A percentile compares a stretch with the other conserved stretches of the same genome.
phyloP scores from a whole-genome alignment of 2,113 vertebrate species.

The Vimba vimba region DNA sequence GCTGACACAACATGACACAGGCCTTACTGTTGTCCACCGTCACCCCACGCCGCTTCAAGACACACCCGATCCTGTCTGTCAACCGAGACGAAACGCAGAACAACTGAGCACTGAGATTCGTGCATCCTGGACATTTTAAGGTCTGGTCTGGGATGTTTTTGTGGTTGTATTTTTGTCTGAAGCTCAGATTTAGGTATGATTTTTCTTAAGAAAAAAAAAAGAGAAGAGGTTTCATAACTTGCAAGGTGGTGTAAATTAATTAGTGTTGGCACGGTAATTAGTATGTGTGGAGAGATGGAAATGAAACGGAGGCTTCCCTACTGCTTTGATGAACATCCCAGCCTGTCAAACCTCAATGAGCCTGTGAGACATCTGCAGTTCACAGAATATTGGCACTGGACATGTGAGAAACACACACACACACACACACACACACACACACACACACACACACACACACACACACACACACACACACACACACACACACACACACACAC shows the following conservation, averaged over 20 bases:
- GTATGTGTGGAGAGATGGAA: slow-evolving; percentile 56
- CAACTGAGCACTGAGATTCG: background rate
- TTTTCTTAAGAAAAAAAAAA: slow-evolving; percentile 47
- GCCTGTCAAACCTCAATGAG: slow-evolving; percentile 39
- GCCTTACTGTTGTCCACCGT: slow-evolving; percentile 54
- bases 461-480: too few species aligned
- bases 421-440: too few species aligned
- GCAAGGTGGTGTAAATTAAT: slow-evolving; percentile 65
- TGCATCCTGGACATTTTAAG: background rate
- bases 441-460: too few species aligned
- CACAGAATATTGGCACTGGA: slow-evolving; percentile 48
- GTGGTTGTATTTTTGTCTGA: slow-evolving; percentile 31
- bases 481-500: too few species aligned
- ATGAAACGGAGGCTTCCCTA: slow-evolving; percentile 54
- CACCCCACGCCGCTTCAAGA: slow-evolving; percentile 15
- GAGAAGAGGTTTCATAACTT: slow-evolving; percentile 65
- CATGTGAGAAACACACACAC: background rate
- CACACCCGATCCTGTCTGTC: slow-evolving; percentile 9
- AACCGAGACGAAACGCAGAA: slow-evolving; percentile 43
- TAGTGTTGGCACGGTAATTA: slow-evolving; percentile 65
- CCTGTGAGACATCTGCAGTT: slow-evolving; percentile 45
- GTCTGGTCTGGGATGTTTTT: background rate
- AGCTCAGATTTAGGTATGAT: slow-evolving; percentile 57
- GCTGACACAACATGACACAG: slow-evolving; percentile 64
- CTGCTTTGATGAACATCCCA: slow-evolving; percentile 40